Base-by-base conservation (phyloP, 2,113 vertebrate genomes). In the Myotis brandtii region DNA sequence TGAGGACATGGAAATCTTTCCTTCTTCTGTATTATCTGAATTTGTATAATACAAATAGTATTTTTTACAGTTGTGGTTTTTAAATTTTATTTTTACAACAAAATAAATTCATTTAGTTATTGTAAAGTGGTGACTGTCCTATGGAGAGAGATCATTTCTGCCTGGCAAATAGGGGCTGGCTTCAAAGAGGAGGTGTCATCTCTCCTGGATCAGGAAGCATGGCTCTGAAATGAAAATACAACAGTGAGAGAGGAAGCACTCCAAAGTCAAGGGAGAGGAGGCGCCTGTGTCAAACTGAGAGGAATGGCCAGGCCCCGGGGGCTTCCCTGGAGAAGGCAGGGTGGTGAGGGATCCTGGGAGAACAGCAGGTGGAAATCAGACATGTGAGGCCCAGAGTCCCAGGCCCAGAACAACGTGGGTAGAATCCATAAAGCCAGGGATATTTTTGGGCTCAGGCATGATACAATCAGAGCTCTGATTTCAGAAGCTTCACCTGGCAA, bases 231-330 rank as follows among this genome's bases (percentile, higher is more conserved):
- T 69, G 32, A 64, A 88, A 75, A 79, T 12, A 17, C 37, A 50
- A 10, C 16, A 6, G 4, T 23, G 6, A 21, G 20, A 21, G 43
- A 64, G 10, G 52, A 25, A 70, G 17, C 1, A 34, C 46, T 54
- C 40, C 20, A 17, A 16, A 76, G 48, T 32, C 6, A 32, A 67
- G 0, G 3, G 0, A 72, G 20, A 48, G n/a, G 54, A 73, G 30
- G 18, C 0, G 0, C 30, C 10, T 17, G 10, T 0, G 13, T 14
- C 10, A 46, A 30, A 21, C 5, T 34, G 7, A 34, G 30, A n/a
- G 14, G 23, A 11, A 46, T 10, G 23, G 23, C 16, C 37, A 4
- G 5, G 9, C 23, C 23, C 23, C 8, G 50, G 9, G 17, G 32
- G 40, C 11, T n/a, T 43, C 50, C 23, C 20, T 87, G 40, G 25